Conservation (phyloP, 2,888 invertebrate genomes). For the Dryocosmus kuriphilus region DNA sequence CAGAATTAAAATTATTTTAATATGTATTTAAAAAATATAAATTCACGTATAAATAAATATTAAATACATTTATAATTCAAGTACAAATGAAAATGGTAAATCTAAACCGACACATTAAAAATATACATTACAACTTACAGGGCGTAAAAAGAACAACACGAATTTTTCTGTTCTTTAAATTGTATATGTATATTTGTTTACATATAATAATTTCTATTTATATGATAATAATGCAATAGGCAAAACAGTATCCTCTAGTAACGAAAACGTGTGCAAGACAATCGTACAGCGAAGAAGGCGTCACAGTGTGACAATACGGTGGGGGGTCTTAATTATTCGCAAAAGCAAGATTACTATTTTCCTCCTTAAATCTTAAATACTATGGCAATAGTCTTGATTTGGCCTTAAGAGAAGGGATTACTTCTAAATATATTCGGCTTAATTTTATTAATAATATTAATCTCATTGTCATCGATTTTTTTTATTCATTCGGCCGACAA, state of each 20-base stretch:
- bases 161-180: conserved; percentile 58
- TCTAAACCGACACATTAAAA: too few species aligned
- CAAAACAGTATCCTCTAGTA: conserved; percentile 64
- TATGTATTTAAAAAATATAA: too few species aligned
- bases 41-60: too few species aligned
- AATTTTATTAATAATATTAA: conserved; percentile 46
- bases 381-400: conserved; percentile 51
- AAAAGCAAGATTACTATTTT: conserved; percentile 65
- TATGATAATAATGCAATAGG: conserved; percentile 60
- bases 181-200: conserved; percentile 66
- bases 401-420: conserved; percentile 47
- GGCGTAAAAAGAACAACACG: too few species aligned
- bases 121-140: too few species aligned
- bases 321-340: conserved; percentile 57
- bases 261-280: conserved; percentile 61
- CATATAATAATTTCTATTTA: conserved; percentile 61
- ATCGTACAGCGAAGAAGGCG: conserved; percentile 51
- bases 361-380: conserved; percentile 32
- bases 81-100: too few species aligned
- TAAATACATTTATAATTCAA: too few species aligned
- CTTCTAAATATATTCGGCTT: conserved; percentile 34
- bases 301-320: conserved; percentile 55
- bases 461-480: conserved; percentile 18
- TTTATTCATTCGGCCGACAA: neutral
- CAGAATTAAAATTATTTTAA: too few species aligned